phyloP scores from a whole-genome alignment of 1,140 invertebrate species.

The Procambarus clarkii region DNA sequence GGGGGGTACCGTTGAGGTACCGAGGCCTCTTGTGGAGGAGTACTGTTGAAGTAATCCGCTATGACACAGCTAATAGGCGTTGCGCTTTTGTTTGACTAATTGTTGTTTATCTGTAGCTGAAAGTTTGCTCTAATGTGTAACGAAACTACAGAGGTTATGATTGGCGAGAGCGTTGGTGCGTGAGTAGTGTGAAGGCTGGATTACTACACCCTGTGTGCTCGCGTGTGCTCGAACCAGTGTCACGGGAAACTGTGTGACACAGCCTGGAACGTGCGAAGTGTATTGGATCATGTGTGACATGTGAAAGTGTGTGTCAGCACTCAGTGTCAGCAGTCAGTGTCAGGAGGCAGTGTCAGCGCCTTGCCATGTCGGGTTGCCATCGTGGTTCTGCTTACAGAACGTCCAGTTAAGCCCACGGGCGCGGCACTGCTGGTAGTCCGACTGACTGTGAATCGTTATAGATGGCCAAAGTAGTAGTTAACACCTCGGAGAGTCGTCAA shows the following conservation, averaged over 20 bases:
- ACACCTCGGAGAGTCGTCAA: constrained; percentile 38
- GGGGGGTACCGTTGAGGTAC: no score
- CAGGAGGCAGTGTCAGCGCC: constrained; percentile 25
- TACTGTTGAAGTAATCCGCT: no score
- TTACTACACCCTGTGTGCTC: no score
- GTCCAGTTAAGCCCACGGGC: constrained; percentile 44
- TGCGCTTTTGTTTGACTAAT: no score
- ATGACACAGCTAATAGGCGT: no score
- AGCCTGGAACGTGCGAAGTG: no score
- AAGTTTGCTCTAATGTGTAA: no score
- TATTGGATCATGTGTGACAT: neutral
- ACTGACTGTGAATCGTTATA: constrained; percentile 36
- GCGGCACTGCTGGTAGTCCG: constrained; percentile 34
- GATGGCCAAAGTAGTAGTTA: constrained; percentile 40
- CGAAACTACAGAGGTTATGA: no score
- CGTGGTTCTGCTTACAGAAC: constrained; percentile 8
- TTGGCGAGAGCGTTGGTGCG: neutral
- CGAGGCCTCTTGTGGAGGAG: no score
- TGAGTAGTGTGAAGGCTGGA: neutral
- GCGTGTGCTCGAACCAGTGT: no score
- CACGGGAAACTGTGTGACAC: no score
- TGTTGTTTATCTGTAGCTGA: no score
- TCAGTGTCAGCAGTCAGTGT: constrained; percentile 17
- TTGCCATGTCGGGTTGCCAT: constrained; percentile 8
- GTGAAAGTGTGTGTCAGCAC: neutral